phyloP scores from a whole-genome alignment of 1,140 invertebrate species.

The Drosophila kurseongensis region DNA sequence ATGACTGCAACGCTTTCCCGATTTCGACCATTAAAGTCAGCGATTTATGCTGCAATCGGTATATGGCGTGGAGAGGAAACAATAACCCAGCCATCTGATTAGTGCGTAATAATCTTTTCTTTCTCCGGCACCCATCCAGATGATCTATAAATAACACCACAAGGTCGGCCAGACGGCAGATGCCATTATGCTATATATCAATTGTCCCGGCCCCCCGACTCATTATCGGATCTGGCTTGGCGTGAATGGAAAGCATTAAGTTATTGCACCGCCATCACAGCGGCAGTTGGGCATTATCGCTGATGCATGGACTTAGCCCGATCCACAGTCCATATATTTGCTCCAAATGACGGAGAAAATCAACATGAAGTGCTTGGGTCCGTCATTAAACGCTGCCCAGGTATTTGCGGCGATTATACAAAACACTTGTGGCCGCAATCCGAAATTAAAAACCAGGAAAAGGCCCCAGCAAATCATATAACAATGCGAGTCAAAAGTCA shows the following conservation, averaged over 20 bases:
- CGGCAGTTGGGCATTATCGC: conserved; percentile 30
- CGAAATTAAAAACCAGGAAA: conserved; percentile 67
- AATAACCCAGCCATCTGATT: conserved; percentile 34
- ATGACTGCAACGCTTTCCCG: conserved; percentile 69
- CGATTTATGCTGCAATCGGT: conserved; percentile 48
- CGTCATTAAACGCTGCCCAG: conserved; percentile 61
- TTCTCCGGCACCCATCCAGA: conserved; percentile 6
- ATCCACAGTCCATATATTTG: conserved; percentile 39
- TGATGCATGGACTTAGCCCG: conserved; percentile 35
- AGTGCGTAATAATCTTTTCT: conserved; percentile 59
- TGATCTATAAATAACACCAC: conserved; percentile 57
- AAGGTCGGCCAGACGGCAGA: conserved; percentile 46
- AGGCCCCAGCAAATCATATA: conserved; percentile 69
- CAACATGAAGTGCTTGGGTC: conserved; percentile 49
- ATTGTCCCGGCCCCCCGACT: conserved; percentile 43
- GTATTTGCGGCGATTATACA: conserved; percentile 51
- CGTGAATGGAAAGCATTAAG: conserved; percentile 64
- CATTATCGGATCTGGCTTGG: conserved; percentile 57
- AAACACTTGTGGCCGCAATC: conserved; percentile 55
- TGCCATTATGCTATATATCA: conserved; percentile 38
- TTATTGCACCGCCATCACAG: conserved; percentile 21
- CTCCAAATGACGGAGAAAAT: conserved; percentile 59
- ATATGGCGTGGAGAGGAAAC: conserved; percentile 3
- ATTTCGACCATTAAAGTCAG: conserved; percentile 65
- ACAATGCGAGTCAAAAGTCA: conserved; percentile 75